Evolutionary conservation across 2,888 invertebrate species (phyloP), one percentile per base, ranked within the genome.

Genomic region (Cotesia congregata): DNA sequence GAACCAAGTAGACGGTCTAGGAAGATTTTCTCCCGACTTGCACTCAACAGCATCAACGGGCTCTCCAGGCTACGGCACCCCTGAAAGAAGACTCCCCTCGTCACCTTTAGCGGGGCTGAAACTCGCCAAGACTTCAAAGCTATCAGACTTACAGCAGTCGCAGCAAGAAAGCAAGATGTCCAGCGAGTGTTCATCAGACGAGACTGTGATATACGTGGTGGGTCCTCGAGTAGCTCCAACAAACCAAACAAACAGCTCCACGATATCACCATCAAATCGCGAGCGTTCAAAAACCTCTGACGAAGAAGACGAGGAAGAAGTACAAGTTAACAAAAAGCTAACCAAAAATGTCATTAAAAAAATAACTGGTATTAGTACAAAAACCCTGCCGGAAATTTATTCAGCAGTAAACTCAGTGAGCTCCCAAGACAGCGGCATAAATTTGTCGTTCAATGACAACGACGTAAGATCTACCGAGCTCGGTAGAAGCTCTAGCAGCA

Each of bases 341-440:
- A 64, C 15, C 7, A 75, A 86, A 17, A 87, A 83, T 78, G 90
- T 78, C 30, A 61, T 75, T 61, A 72, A 78, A 71, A 67, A 72
- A 91, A 83, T 86, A 87, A 80, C 90, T 90, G 80, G 85, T 86
- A 73, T 84, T 88, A 60, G 90, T 90, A 83, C 90, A 90, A 90
- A 92, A 91, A 80, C 91, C 41, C 85, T 93, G 78, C 81, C 92
- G 82, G 92, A 93, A 83, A 91, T 91, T 39, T 92, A 93, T 88
- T 93, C 93, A 78, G 92, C 93, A 83, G 93, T 94, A 72, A 93
- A 93, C 77, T 93, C 94, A 74, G 92, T 94, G 72, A 94, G 94
- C 84, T 94, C 94, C 5, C 94, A 94, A 87, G 95, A 95, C 86
- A 95, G 94, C 83, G 95, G 95, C 0, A 95, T 95, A 76, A 95